Conservation (phyloP, 1,140 invertebrate genomes). For the Halesus radiatus region DNA sequence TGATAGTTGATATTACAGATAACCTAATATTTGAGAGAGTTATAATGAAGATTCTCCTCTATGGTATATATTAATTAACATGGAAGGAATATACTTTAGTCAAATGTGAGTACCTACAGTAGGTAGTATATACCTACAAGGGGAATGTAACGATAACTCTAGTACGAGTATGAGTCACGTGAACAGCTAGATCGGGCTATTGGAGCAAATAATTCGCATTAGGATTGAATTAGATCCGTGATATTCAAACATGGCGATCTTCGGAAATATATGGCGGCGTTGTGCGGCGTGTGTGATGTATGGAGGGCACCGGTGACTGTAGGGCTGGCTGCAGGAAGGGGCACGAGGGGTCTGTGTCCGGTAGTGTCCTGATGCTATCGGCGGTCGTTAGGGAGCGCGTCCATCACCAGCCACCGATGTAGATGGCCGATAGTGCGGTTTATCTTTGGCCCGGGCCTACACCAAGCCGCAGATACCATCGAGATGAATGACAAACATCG, state of each 20-base stretch:
- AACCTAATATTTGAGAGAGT: no score
- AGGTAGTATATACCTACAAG: no score
- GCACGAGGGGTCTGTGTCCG: conserved; percentile 20
- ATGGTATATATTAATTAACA: no score
- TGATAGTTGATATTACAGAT: no score
- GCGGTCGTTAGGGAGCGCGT: conserved; percentile 45
- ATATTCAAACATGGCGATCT: conserved; percentile 9
- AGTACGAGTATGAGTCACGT: not conserved
- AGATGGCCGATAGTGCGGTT: conserved; percentile 43
- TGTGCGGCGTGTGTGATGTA: conserved; percentile 30
- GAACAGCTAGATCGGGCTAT: not conserved
- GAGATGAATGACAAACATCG: conserved; percentile 19
- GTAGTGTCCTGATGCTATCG: conserved; percentile 43
- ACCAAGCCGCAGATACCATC: conserved; percentile 26
- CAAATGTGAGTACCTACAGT: no score
- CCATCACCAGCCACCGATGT: conserved; percentile 42
- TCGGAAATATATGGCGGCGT: not conserved
- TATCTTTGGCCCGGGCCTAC: conserved; percentile 45
- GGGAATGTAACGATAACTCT: not conserved
- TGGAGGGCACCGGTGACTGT: not conserved
- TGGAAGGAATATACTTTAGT: no score
- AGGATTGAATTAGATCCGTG: conserved; percentile 11
- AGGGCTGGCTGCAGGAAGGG: conserved; percentile 7
- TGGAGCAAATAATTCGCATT: not conserved
- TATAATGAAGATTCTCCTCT: no score